Conservation (phyloP, 2,797 vertebrate genomes). For the Sardinella longiceps region DNA sequence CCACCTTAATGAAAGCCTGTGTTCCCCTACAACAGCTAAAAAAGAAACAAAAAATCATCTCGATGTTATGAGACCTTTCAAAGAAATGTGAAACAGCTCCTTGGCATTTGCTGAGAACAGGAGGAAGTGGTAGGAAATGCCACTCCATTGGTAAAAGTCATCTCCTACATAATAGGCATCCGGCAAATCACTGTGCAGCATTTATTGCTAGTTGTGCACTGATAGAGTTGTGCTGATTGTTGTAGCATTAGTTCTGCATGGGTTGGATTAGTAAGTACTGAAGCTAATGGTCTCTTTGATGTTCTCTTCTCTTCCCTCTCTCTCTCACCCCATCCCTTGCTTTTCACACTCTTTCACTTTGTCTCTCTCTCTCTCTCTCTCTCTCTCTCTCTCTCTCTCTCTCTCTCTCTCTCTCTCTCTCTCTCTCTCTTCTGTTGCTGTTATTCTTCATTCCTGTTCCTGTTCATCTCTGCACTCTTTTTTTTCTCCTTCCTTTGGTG, state of each 20-base stretch:
- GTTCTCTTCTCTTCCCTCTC: not conserved
- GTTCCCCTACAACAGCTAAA: not conserved
- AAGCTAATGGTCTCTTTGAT: constrained; percentile 15
- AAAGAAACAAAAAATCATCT: not conserved
- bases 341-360: constrained; percentile 14
- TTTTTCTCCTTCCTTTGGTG: not conserved
- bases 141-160: not conserved
- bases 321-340: not conserved
- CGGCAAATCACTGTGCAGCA: not conserved
- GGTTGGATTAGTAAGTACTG: not conserved
- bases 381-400: too few relatives aligned
- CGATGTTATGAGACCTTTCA: not conserved
- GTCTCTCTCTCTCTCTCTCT: not conserved
- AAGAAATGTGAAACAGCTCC: constrained; percentile 10
- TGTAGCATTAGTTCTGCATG: not conserved
- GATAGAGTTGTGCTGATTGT: not conserved
- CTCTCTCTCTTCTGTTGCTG: not conserved
- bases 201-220: not conserved
- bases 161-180: not conserved
- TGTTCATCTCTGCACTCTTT: not conserved
- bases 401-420: constrained; percentile 10
- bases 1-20: constrained; percentile 1
- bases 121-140: not conserved
- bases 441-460: not conserved
- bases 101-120: not conserved